phyloP scores from a whole-genome alignment of 2,113 vertebrate genomes.

The Saimiri boliviensis region DNA sequence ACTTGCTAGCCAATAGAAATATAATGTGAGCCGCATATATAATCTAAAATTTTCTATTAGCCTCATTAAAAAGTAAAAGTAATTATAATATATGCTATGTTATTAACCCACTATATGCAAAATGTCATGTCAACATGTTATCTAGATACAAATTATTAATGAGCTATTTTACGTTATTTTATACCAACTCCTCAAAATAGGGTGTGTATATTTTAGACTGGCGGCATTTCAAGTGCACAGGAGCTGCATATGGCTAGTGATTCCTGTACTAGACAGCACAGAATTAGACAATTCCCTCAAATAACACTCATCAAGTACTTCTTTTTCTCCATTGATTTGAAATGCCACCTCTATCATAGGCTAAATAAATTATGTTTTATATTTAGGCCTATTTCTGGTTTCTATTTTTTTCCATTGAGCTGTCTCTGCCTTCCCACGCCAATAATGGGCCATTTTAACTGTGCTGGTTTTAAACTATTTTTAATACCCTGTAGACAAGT shows the following conservation, averaged over 20 bases:
- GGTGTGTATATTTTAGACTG: neutral
- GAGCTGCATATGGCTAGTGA: neutral
- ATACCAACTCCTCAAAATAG: neutral
- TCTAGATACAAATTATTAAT: conserved; percentile 22
- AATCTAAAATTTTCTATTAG: conserved; percentile 30
- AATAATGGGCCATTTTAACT: neutral
- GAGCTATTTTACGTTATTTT: neutral
- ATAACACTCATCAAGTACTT: neutral
- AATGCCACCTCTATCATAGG: neutral
- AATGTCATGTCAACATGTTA: conserved; percentile 23
- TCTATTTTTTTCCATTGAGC: neutral
- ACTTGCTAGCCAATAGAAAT: neutral
- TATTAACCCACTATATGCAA: conserved; percentile 5
- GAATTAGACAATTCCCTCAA: neutral
- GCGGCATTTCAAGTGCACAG: neutral
- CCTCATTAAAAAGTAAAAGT: conserved; percentile 1
- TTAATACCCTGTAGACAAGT: neutral
- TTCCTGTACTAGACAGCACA: neutral
- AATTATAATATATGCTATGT: neutral
- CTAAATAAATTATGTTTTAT: neutral
- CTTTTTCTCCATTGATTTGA: neutral
- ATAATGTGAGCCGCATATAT: neutral
- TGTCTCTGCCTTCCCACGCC: neutral
- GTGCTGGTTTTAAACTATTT: neutral
- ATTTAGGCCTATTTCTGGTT: neutral